Percentiles rank a stretch among this genome's conserved stretches.
Conservation (phyloP, 1,140 invertebrate species). For the Trachymyrmex septentrionalis region DNA sequence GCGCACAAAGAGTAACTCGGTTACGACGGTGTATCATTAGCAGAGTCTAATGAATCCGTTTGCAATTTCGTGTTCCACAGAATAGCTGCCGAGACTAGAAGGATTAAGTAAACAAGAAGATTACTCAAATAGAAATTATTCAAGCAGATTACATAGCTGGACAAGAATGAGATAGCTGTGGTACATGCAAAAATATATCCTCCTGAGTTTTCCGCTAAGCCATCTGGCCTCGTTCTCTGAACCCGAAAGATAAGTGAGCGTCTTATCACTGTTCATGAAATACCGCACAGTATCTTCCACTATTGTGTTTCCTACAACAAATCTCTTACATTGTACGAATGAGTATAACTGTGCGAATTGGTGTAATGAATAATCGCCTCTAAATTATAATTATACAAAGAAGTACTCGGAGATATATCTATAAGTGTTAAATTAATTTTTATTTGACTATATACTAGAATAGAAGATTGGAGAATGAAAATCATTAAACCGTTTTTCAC, state of each 20-base stretch:
- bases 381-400: conserved; percentile 33
- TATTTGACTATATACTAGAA: neutral
- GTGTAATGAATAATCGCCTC: neutral
- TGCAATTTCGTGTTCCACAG: neutral
- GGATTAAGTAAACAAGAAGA: conserved; percentile 30
- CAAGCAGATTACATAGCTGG: conserved; percentile 4
- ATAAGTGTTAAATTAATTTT: conserved; percentile 5
- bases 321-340: neutral
- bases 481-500: neutral
- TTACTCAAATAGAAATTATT: conserved; percentile 24
- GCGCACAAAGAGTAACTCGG: conserved; percentile 1
- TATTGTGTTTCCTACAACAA: neutral
- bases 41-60: conserved; percentile 47
- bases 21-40: conserved; percentile 28
- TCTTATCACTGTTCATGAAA: conserved; percentile 24
- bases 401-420: neutral
- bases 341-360: neutral
- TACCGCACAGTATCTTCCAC: neutral
- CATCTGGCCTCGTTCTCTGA: neutral
- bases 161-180: conserved; percentile 8
- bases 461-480: neutral
- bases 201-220: neutral
- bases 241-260: conserved; percentile 11
- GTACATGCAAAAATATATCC: conserved; percentile 35
- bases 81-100: neutral